These are phyloP conservation scores for Epinephelus moara DNA, from an alignment of 2,113 vertebrate species.

Conservation along the genomic window DNA sequence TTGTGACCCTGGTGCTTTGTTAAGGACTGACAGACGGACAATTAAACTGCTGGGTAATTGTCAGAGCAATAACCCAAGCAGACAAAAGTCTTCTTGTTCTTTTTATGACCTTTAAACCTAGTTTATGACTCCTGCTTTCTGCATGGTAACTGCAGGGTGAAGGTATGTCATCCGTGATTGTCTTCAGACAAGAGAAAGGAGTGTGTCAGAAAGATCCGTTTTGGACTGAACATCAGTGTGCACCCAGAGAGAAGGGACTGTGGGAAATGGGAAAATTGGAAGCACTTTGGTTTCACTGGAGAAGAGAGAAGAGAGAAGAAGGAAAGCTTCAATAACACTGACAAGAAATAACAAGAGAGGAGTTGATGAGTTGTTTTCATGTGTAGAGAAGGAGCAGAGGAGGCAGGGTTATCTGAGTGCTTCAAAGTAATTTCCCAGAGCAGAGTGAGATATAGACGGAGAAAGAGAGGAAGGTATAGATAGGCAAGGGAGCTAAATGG, in stretches of 20 bases:
- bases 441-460: conserved; percentile 47
- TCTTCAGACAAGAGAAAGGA: conserved; percentile 18
- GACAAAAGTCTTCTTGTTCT: conserved; percentile 51
- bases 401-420: conserved; percentile 52
- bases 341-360: conserved; percentile 38
- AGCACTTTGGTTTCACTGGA: conserved; percentile 42
- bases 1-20: conserved; percentile 44
- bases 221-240: conserved; percentile 31
- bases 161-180: conserved; percentile 37
- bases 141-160: conserved; percentile 15
- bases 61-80: conserved; percentile 1
- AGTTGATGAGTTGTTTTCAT: conserved; percentile 57
- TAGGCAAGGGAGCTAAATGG: conserved; percentile 20
- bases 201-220: not conserved
- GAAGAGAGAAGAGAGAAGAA: conserved; percentile 19
- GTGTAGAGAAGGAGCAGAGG: conserved; percentile 40
- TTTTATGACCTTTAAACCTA: conserved; percentile 51
- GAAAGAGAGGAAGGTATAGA: conserved; percentile 27
- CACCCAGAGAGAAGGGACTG: conserved; percentile 23
- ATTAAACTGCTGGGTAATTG: conserved; percentile 45
- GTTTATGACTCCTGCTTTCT: conserved; percentile 35
- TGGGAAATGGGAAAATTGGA: conserved; percentile 39
- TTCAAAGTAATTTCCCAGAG: conserved; percentile 63
- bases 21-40: conserved; percentile 24
- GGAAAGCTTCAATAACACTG: conserved; percentile 25